Evolutionary conservation across 2,888 invertebrate species (phyloP).

Genomic region (Drosophila ustulata): DNA sequence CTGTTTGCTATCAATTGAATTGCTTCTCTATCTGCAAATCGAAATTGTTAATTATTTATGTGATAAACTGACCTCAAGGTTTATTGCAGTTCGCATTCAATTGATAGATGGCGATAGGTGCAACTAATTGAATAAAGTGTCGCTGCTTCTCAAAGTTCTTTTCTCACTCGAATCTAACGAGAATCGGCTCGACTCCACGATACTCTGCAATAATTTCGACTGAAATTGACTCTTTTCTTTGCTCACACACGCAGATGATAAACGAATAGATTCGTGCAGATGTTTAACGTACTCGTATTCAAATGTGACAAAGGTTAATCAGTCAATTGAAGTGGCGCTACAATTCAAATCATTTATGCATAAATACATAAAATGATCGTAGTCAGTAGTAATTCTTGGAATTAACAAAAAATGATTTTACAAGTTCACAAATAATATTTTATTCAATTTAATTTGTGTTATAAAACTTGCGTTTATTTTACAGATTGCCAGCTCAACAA

Average conservation of each 20-base stretch:
- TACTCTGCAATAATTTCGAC: background rate
- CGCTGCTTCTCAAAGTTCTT: background rate
- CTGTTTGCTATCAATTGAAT: slow-evolving; percentile 37
- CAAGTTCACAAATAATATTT: too few species aligned
- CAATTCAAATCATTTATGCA: slow-evolving; percentile 22
- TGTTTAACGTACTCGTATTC: slow-evolving; percentile 18
- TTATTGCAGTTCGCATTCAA: slow-evolving; percentile 46
- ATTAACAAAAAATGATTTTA: too few species aligned
- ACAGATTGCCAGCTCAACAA: too few species aligned
- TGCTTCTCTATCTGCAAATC: slow-evolving; percentile 15
- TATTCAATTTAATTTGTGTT: too few species aligned
- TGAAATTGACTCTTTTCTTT: background rate
- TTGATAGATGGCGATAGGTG: slow-evolving; percentile 40
- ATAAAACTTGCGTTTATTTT: too few species aligned
- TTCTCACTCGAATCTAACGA: background rate
- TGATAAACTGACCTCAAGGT: slow-evolving; percentile 41
- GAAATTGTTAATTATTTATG: slow-evolving; percentile 43
- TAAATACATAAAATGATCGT: background rate
- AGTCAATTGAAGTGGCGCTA: slow-evolving; percentile 47
- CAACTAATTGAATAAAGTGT: slow-evolving; percentile 34
- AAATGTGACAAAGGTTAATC: slow-evolving; percentile 51
- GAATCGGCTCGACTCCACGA: background rate
- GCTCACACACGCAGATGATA: slow-evolving; percentile 1
- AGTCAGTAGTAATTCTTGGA: too few species aligned
- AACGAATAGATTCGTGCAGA: slow-evolving; percentile 8